Evolutionary conservation across 2,113 vertebrate species (phyloP).

Genomic region (Lathamus discolor): DNA sequence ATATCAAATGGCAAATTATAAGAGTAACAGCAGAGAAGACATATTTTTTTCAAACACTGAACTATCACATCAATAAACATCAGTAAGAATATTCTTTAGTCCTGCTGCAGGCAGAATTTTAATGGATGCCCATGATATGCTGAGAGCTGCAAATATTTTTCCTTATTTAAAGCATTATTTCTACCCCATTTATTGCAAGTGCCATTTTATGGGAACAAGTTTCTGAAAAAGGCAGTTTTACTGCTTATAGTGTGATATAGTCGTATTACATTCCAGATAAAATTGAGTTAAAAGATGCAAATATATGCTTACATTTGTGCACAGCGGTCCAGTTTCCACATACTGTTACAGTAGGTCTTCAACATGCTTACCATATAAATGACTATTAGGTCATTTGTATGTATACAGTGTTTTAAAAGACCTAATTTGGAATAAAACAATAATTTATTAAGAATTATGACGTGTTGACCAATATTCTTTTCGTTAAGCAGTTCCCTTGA

Average conservation of each 20-base stretch:
- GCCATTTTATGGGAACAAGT: not conserved
- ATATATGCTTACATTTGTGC: not conserved
- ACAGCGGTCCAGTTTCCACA: not conserved
- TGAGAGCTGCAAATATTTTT: slow-evolving; percentile 31
- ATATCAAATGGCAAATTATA: not conserved
- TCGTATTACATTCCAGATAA: not conserved
- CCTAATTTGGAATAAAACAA: not conserved
- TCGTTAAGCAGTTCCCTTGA: not conserved
- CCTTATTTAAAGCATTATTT: slow-evolving; percentile 32
- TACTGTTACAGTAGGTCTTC: not conserved
- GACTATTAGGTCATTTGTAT: not conserved
- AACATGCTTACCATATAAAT: not conserved
- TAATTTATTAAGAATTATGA: not conserved
- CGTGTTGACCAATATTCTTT: not conserved
- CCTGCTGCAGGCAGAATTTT: slow-evolving; percentile 17
- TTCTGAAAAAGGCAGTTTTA: not conserved
- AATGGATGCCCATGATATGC: not conserved
- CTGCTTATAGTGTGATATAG: not conserved
- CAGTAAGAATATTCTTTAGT: not conserved
- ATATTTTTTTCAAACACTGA: not conserved
- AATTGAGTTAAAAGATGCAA: not conserved
- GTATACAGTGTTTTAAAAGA: not conserved
- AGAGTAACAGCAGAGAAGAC: not conserved
- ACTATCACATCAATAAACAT: not conserved
- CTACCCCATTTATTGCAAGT: not conserved